A percentile compares a stretch with the other conserved stretches of the same genome.
Evolutionary conservation across 1,140 invertebrate species (phyloP).

Genomic region (Himalopsyche phryganea): DNA sequence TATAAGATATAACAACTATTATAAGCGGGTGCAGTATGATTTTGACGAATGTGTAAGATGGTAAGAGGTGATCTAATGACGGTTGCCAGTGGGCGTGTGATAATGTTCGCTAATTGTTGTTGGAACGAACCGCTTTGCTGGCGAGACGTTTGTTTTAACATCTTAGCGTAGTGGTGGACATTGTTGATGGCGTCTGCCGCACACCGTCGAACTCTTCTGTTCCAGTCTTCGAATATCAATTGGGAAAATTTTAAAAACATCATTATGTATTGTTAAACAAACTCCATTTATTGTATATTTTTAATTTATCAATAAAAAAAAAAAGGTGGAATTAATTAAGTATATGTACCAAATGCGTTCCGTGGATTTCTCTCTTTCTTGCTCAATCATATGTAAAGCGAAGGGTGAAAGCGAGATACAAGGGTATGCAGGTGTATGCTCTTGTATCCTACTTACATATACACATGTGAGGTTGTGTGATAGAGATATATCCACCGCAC

Average conservation of each 20-base stretch:
- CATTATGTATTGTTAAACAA: not conserved
- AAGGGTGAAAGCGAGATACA: too few relatives aligned
- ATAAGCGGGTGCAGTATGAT: too few relatives aligned
- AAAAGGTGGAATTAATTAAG: not conserved
- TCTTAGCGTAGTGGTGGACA: slow-evolving; percentile 29
- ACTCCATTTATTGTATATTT: not conserved
- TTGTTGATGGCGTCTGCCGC: slow-evolving; percentile 32
- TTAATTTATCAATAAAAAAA: not conserved
- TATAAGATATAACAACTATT: too few relatives aligned
- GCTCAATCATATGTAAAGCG: too few relatives aligned
- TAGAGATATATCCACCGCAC: too few relatives aligned
- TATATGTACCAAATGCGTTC: too few relatives aligned
- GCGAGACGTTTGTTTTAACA: slow-evolving; percentile 23
- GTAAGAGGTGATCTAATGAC: too few relatives aligned
- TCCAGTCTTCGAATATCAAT: not conserved
- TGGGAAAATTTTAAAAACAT: not conserved
- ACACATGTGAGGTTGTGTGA: too few relatives aligned
- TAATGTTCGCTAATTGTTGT: not conserved
- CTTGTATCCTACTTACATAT: too few relatives aligned
- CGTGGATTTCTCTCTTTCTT: too few relatives aligned
- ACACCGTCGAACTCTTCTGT: slow-evolving; percentile 17
- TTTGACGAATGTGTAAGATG: too few relatives aligned
- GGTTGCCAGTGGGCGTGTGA: not conserved
- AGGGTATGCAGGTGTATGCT: too few relatives aligned
- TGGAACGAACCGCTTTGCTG: slow-evolving; percentile 27